phyloP scores from a whole-genome alignment of 2,113 vertebrate genomes.

The Lophotis ruficrista region DNA sequence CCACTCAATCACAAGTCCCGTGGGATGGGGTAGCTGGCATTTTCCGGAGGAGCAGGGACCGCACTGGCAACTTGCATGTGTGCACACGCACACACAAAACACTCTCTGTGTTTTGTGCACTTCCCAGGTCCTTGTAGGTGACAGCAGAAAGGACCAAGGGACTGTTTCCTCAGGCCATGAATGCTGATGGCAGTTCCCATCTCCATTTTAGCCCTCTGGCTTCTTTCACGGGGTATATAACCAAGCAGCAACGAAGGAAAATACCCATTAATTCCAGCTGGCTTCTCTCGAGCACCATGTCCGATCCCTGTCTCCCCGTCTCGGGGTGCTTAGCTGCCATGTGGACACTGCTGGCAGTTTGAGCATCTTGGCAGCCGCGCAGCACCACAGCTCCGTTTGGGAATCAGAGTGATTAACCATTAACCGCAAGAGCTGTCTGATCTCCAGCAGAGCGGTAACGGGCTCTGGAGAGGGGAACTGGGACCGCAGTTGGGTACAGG shows the following conservation, averaged over 20 bases:
- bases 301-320: background rate
- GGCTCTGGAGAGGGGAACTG: background rate
- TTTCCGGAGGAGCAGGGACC: background rate
- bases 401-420: background rate
- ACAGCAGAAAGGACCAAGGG: background rate
- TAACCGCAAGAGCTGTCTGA: slow-evolving; percentile 8
- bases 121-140: background rate
- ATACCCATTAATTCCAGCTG: background rate
- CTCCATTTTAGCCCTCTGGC: slow-evolving; percentile 10
- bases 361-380: background rate
- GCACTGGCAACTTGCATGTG: background rate
- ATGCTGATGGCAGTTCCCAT: background rate
- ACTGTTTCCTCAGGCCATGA: background rate
- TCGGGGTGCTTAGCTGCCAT: background rate
- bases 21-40: background rate
- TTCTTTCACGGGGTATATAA: background rate
- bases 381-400: rapidly evolving
- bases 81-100: background rate
- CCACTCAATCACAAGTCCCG: rapidly evolving
- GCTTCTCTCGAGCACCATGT: background rate
- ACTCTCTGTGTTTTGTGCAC: background rate
- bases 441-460: background rate
- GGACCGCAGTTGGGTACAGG: rapidly evolving
- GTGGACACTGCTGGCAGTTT: background rate
- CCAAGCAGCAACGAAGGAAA: background rate